phyloP scores from a whole-genome alignment of 2,113 vertebrate genomes.

The Limanda limanda region DNA sequence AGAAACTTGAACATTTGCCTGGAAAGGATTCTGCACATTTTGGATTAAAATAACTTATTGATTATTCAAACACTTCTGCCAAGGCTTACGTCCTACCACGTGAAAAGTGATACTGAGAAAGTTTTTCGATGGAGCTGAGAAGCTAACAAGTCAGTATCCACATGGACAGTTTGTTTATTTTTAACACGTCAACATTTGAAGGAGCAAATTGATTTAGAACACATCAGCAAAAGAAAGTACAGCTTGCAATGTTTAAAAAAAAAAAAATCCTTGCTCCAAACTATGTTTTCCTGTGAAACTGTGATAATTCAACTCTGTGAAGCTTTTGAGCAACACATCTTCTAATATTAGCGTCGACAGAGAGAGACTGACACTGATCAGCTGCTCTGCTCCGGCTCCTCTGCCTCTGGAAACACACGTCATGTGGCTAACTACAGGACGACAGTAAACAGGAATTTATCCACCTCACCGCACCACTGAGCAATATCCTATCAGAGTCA shows the following conservation, averaged over 20 bases:
- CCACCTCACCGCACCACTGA: constrained; percentile 29
- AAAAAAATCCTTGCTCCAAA: background rate
- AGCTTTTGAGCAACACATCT: background rate
- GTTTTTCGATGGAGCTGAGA: too few relatives aligned
- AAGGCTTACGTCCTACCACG: too few relatives aligned
- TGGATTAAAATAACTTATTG: too few relatives aligned
- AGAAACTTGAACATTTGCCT: too few relatives aligned
- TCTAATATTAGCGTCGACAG: background rate
- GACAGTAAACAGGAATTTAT: constrained; percentile 42
- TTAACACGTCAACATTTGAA: too few relatives aligned
- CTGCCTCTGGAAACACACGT: constrained; percentile 4
- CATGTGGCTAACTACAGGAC: background rate
- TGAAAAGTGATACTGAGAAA: too few relatives aligned
- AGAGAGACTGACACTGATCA: constrained; percentile 8
- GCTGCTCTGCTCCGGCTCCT: background rate
- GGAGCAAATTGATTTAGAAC: too few relatives aligned
- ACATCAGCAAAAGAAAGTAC: background rate
- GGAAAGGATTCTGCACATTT: too few relatives aligned
- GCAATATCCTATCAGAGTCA: constrained; percentile 45
- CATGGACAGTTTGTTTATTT: too few relatives aligned
- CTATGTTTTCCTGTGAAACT: background rate
- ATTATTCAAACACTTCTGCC: too few relatives aligned
- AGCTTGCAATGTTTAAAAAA: background rate
- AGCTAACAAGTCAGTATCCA: too few relatives aligned
- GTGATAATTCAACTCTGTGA: background rate